A percentile compares a stretch with the other conserved stretches of the same genome.
phyloP scores from a whole-genome alignment of 2,888 invertebrate species.

The Mesoligia furuncula region DNA sequence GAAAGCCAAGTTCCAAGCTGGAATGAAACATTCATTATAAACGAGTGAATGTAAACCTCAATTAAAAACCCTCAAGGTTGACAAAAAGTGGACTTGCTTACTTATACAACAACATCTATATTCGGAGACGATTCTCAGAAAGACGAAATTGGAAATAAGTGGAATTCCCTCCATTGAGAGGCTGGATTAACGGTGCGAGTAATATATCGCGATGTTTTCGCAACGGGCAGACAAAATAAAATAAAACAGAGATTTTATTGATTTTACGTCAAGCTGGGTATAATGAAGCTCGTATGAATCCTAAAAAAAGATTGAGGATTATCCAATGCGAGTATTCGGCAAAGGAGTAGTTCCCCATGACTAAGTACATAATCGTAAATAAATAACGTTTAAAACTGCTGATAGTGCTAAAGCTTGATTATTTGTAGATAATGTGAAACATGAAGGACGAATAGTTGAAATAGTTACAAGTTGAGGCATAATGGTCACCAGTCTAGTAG shows the following conservation, averaged over 20 bases:
- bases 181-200: constrained; percentile 45
- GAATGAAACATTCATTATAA: constrained; percentile 19
- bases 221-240: constrained; percentile 36
- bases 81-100: constrained; percentile 32
- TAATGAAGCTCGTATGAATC: constrained; percentile 7
- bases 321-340: neutral
- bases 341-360: neutral
- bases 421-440: constrained; percentile 2
- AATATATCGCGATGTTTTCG: constrained; percentile 41
- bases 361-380: too few species aligned
- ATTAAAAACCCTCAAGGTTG: constrained; percentile 52
- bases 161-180: constrained; percentile 44
- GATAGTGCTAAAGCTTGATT: neutral
- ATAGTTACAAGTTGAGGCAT: constrained; percentile 3
- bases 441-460: neutral
- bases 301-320: neutral
- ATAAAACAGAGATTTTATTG: constrained; percentile 48
- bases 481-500: neutral
- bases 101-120: constrained; percentile 49
- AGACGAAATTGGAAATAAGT: constrained; percentile 46
- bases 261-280: constrained; percentile 17
- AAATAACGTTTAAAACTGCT: neutral
- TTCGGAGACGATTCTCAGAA: constrained; percentile 57
- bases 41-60: constrained; percentile 29
- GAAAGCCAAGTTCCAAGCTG: constrained; percentile 16